Conservation (phyloP, 2,888 invertebrate genomes). For the Schizotus pectinicornis region DNA sequence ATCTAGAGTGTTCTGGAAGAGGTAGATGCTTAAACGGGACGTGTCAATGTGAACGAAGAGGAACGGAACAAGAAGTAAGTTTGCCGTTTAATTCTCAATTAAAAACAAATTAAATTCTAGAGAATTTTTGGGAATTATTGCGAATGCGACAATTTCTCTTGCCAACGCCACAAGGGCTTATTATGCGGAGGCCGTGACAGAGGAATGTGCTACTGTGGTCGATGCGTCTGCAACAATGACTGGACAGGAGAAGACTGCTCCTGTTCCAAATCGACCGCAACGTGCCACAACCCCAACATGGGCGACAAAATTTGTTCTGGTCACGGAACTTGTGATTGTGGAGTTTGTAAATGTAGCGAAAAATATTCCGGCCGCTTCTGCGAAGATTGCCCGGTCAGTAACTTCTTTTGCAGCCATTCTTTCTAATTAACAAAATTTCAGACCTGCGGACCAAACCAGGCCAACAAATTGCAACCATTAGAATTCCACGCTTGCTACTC, state of each 20-base stretch:
- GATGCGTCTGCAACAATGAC: slow-evolving; percentile 78
- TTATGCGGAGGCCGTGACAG: slow-evolving; percentile 79
- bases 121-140: slow-evolving; percentile 78
- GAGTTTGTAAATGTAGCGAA: slow-evolving; percentile 57
- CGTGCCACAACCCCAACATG: slow-evolving; percentile 71
- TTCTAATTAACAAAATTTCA: too few species aligned
- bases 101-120: slow-evolving; percentile 24
- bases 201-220: slow-evolving; percentile 88
- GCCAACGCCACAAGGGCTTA: slow-evolving; percentile 80
- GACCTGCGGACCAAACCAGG: too few species aligned
- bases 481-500: too few species aligned
- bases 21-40: slow-evolving; percentile 2
- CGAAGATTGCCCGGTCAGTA: too few species aligned
- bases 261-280: slow-evolving; percentile 76
- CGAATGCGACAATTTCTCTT: slow-evolving; percentile 96
- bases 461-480: too few species aligned
- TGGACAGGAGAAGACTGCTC: slow-evolving; percentile 87
- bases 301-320: slow-evolving; percentile 74
- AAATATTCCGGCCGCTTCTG: too few species aligned
- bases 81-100: not conserved
- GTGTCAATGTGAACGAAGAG: slow-evolving; percentile 63
- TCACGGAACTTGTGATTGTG: slow-evolving; percentile 90
- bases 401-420: too few species aligned
- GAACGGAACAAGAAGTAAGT: too few species aligned
- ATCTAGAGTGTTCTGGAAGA: slow-evolving; percentile 5